These are phyloP conservation scores for Sciurus carolinensis DNA, from an alignment of 2,797 vertebrate genomes.

Conservation along the genomic window DNA sequence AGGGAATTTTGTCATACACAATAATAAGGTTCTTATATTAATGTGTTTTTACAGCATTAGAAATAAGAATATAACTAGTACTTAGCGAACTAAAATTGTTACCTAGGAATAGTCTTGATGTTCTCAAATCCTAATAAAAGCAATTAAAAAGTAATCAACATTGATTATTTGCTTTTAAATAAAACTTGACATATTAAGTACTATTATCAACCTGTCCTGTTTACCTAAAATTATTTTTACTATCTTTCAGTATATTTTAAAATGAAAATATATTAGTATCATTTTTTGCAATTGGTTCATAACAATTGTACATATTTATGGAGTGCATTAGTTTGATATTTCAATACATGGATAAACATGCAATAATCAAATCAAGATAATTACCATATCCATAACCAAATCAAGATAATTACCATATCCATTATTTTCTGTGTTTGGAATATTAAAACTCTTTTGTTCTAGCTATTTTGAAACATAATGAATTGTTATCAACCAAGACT, in stretches of 20 bases:
- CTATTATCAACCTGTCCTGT: not conserved
- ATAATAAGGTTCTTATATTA: conserved; percentile 65
- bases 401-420: not conserved
- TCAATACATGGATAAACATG: no score
- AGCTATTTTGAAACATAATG: not conserved
- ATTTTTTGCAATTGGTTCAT: not conserved
- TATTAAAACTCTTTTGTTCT: not conserved
- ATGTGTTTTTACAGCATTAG: not conserved
- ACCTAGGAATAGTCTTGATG: not conserved
- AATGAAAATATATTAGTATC: not conserved
- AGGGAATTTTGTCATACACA: conserved; percentile 21
- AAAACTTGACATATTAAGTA: not conserved
- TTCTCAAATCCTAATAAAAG: not conserved
- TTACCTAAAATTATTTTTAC: not conserved
- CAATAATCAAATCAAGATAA: not conserved
- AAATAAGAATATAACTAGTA: conserved; percentile 26
- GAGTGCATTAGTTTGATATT: not conserved
- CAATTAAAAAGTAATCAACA: conserved; percentile 16
- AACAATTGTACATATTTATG: not conserved
- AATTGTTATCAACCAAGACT: not conserved
- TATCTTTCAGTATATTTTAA: not conserved
- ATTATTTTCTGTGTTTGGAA: not conserved
- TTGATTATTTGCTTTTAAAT: not conserved
- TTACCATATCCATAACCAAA: not conserved
- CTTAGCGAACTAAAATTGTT: conserved; percentile 47